Evolutionary conservation across 1,140 invertebrate species (phyloP).

Genomic region (Aethina tumida): DNA sequence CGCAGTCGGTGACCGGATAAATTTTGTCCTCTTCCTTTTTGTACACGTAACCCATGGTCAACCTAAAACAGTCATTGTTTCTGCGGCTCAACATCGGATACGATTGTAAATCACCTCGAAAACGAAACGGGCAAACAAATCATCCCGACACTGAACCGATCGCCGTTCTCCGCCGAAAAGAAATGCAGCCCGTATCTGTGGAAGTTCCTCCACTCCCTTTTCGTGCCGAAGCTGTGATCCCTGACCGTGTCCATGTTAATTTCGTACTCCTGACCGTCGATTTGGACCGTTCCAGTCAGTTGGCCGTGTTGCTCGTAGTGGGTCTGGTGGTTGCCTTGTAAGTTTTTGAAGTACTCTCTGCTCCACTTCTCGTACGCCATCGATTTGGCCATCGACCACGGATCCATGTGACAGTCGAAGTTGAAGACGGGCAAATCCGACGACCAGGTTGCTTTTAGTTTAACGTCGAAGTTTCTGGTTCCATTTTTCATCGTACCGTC

Average conservation of each 20-base stretch:
- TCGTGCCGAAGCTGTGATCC: slow-evolving; percentile 45
- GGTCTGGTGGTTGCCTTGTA: slow-evolving; percentile 58
- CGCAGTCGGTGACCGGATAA: slow-evolving; percentile 42
- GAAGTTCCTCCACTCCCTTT: slow-evolving; percentile 56
- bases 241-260: slow-evolving; percentile 44
- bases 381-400: slow-evolving; percentile 45
- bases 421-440: slow-evolving; percentile 46
- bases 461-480: slow-evolving; percentile 30
- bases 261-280: slow-evolving; percentile 40
- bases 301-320: slow-evolving; percentile 63
- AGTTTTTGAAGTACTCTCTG: slow-evolving; percentile 49
- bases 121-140: slow-evolving; percentile 52
- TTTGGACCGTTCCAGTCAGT: slow-evolving; percentile 39
- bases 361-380: slow-evolving; percentile 57
- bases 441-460: slow-evolving; percentile 42
- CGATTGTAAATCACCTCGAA: slow-evolving; percentile 40
- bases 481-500: slow-evolving; percentile 48
- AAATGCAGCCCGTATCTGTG: slow-evolving; percentile 60
- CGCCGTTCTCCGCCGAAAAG: slow-evolving; percentile 53
- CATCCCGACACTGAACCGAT: slow-evolving; percentile 49
- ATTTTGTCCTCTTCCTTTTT: slow-evolving; percentile 43
- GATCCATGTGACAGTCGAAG: slow-evolving; percentile 54
- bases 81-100: background rate
- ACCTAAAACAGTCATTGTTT: slow-evolving; percentile 38
- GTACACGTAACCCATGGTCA: slow-evolving; percentile 57